Percentiles rank a stretch among this genome's conserved stretches.
Evolutionary conservation across 2,888 invertebrate genomes (phyloP).

Genomic region (Phyto melanocephala): DNA sequence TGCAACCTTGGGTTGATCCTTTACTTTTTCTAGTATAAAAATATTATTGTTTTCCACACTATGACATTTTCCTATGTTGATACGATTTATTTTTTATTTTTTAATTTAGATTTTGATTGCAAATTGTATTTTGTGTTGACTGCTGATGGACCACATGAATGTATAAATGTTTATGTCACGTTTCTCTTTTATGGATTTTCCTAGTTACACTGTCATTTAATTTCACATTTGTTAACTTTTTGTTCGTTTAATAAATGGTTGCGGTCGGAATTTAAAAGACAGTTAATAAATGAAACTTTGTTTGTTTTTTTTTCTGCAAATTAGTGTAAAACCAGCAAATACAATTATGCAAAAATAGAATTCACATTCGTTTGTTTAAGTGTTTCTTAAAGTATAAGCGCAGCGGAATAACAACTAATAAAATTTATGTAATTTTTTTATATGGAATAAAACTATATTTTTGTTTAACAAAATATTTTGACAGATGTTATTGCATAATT

Average conservation of each 20-base stretch:
- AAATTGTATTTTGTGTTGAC: constrained; percentile 62
- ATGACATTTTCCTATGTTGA: no score
- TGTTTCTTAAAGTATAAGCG: no score
- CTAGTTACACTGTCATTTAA: constrained; percentile 12
- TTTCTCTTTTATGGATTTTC: constrained; percentile 7
- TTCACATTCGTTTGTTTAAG: no score
- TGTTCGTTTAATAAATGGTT: constrained; percentile 45
- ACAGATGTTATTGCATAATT: no score
- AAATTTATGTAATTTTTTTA: no score
- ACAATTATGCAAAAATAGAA: no score
- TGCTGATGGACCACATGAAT: constrained; percentile 50
- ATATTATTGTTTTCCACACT: no score
- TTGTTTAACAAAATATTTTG: not conserved
- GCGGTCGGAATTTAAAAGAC: constrained; percentile 58
- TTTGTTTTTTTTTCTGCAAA: constrained; percentile 1
- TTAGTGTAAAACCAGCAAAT: no score
- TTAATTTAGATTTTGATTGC: constrained; percentile 64
- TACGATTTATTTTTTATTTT: not conserved
- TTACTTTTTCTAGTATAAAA: no score
- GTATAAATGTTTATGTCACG: constrained; percentile 63
- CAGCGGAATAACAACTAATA: no score
- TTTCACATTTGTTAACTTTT: constrained; percentile 12
- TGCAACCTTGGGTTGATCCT: no score
- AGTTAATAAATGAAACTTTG: constrained; percentile 51
- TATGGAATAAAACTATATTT: no score